These are phyloP conservation scores for Moxostoma hubbsi DNA, from an alignment of 2,797 vertebrate genomes.

Conservation along the genomic window DNA sequence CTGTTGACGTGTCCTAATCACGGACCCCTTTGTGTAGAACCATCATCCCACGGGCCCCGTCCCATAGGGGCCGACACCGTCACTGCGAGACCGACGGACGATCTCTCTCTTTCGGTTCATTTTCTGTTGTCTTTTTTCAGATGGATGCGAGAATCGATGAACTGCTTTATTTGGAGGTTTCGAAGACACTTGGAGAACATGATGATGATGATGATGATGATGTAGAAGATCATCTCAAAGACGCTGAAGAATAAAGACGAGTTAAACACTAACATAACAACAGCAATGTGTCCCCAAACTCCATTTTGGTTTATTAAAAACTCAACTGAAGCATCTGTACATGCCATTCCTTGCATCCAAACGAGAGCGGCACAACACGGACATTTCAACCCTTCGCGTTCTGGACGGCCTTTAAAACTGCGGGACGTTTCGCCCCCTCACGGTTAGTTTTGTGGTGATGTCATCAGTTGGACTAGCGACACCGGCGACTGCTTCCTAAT, in stretches of 20 bases:
- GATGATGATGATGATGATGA: background rate
- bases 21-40: conserved; percentile 81
- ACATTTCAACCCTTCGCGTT: conserved; percentile 82
- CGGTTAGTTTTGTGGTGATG: conserved; percentile 86
- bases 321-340: conserved; percentile 88
- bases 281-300: conserved; percentile 71
- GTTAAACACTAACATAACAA: conserved; percentile 77
- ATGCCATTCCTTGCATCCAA: conserved; percentile 72
- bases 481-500: conserved; percentile 89
- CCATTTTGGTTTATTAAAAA: conserved; percentile 91
- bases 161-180: background rate
- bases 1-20: conserved; percentile 95
- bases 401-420: conserved; percentile 74
- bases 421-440: conserved; percentile 72
- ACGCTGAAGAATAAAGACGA: conserved; percentile 67
- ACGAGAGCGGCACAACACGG: conserved; percentile 26
- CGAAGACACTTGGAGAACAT: background rate
- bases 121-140: conserved; percentile 9
- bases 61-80: conserved; percentile 68
- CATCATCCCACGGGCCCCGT: conserved; percentile 84
- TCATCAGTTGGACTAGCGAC: conserved; percentile 86
- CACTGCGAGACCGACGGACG: conserved; percentile 63
- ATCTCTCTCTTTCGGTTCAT: conserved; percentile 68
- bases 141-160: background rate
- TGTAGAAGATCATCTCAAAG: conserved; percentile 67